Base-by-base conservation (phyloP, 2,797 vertebrate species). In the Enteromius mattozi region DNA sequence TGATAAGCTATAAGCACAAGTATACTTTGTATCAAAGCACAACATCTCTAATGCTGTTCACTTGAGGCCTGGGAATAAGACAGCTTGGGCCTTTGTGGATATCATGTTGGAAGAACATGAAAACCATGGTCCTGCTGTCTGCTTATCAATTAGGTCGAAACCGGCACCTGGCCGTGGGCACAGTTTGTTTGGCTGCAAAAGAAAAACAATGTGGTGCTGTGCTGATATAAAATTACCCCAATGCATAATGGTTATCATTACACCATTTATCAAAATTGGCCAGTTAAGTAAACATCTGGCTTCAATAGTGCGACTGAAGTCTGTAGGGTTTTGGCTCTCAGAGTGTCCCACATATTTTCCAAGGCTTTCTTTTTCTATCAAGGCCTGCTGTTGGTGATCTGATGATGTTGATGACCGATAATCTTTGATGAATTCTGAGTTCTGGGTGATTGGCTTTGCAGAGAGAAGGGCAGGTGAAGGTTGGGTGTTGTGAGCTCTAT, bases 251-350 rank as follows among this genome's bases (percentile, higher is more conserved):
- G 91, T 93, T 95, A 95, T 93, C 91, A 91, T 93, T 91, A 90
- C 89, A 92, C 92, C 83, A 91, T 95, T 96, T 96, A 96, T 95
- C 92, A 95, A 94, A 95, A 95, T 92, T 95, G 94, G 95, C 92
- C 92, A 93, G 93, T 92, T 92, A 94, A 93, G 83, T 94, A 93
- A 96, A 96, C 92, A 96, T 96, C 94, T 97, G 96, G 92, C 92
- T 96, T 96, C 94, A 96, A 96, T 93, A 94, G 92, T 91, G 86
- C 51, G 90, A 76, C 86, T 92, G 42, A 88, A 92, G 93, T 88
- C 91, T 90, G 90, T 9, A 93, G 91, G 88, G 84, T 93, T 95
- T 95, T 96, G 94, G 91, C 94, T 96, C 91, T 91, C 94, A 90
- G 92, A 93, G 93, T 91, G 92, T 90, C 89, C 89, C 91, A 90